A percentile compares a stretch with the other conserved stretches of the same genome.
These are phyloP conservation scores for Trachymyrmex septentrionalis DNA, from an alignment of 1,140 invertebrate genomes.

Conservation along the genomic window DNA sequence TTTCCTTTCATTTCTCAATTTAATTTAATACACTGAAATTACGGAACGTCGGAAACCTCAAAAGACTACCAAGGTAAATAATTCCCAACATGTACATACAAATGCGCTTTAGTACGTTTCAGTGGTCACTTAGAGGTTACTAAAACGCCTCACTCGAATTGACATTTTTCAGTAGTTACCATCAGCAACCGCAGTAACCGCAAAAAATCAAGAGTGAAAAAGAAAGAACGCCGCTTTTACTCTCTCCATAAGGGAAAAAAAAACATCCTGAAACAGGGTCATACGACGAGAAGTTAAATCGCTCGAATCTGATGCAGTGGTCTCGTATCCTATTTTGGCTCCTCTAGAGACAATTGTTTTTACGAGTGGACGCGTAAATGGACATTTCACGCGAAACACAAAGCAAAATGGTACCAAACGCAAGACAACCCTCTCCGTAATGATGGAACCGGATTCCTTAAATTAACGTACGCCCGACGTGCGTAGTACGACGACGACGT, in stretches of 20 bases:
- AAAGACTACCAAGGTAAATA: neutral
- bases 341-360: slow-evolving; percentile 14
- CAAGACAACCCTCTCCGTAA: slow-evolving; percentile 42
- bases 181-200: neutral
- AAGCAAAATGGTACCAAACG: neutral
- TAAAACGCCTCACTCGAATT: slow-evolving; percentile 10
- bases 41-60: neutral
- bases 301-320: slow-evolving; percentile 30
- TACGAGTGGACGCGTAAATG: slow-evolving; percentile 9
- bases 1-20: neutral
- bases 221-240: neutral
- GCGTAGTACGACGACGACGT: slow-evolving; percentile 5
- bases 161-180: slow-evolving; percentile 18
- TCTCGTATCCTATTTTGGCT: neutral
- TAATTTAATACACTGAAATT: slow-evolving; percentile 3
- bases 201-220: slow-evolving; percentile 29
- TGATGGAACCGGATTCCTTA: slow-evolving; percentile 51
- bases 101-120: slow-evolving; percentile 14
- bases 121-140: slow-evolving; percentile 15
- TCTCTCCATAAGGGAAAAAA: neutral
- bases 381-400: slow-evolving; percentile 5
- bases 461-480: slow-evolving; percentile 60
- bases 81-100: neutral
- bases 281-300: slow-evolving; percentile 25
- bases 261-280: neutral